A percentile compares a stretch with the other conserved stretches of the same genome.
These are phyloP conservation scores for Petrophora chlorosata DNA, from an alignment of 2,888 invertebrate genomes.

Conservation along the genomic window DNA sequence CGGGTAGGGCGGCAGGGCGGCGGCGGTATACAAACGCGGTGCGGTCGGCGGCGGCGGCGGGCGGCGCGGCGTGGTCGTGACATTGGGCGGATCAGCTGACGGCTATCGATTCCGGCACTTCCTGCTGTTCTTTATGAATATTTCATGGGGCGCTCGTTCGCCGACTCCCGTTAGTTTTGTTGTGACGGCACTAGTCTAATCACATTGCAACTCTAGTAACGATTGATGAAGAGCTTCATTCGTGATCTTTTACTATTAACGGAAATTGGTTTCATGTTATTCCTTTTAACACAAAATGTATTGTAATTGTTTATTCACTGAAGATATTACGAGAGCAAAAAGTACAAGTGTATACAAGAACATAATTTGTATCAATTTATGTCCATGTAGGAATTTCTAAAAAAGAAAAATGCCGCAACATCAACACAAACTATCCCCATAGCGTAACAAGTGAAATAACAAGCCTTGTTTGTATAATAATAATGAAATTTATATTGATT, in stretches of 20 bases:
- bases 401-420: slow-evolving; percentile 12
- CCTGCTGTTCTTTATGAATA: slow-evolving; percentile 75
- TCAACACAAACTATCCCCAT: background rate
- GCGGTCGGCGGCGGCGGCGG: slow-evolving; percentile 3
- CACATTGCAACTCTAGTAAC: slow-evolving; percentile 3
- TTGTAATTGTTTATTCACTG: background rate
- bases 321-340: slow-evolving; percentile 1
- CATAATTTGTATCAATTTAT: slow-evolving; percentile 14
- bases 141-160: slow-evolving; percentile 57
- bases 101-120: slow-evolving; percentile 74
- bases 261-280: slow-evolving; percentile 8
- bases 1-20: background rate
- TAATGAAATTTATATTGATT: no score
- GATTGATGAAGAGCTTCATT: background rate
- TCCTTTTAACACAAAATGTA: no score
- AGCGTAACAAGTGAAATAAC: slow-evolving; percentile 11
- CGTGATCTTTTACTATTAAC: background rate
- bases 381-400: slow-evolving; percentile 4
- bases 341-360: slow-evolving; percentile 1
- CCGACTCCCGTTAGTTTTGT: slow-evolving; percentile 46
- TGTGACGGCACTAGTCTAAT: slow-evolving; percentile 45
- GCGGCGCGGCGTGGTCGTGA: slow-evolving; percentile 65
- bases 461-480: slow-evolving; percentile 6
- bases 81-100: slow-evolving; percentile 82
- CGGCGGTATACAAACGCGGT: background rate